These are phyloP conservation scores for Plutomurus gul DNA, from an alignment of 1,140 invertebrate genomes.

Conservation along the genomic window DNA sequence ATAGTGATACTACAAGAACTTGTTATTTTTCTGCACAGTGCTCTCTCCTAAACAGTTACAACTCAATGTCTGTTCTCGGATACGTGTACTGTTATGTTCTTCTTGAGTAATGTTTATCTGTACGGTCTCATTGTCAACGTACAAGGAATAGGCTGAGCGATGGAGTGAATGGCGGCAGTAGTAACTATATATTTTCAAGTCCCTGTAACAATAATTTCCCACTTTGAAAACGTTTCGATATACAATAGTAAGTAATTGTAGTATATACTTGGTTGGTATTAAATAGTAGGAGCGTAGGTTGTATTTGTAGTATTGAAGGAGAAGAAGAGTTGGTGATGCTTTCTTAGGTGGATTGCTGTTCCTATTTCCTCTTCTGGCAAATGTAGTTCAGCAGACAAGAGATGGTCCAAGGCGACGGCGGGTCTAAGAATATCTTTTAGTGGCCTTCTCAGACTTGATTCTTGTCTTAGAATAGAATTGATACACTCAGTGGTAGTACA, in stretches of 20 bases:
- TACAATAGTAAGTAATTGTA: no score
- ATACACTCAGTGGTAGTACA: neutral
- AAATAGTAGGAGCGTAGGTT: neutral
- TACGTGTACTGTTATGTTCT: no score
- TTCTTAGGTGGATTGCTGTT: neutral
- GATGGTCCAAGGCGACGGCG: conserved; percentile 23
- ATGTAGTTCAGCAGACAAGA: neutral
- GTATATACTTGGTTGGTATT: neutral
- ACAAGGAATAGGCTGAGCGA: neutral
- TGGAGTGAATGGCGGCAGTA: neutral
- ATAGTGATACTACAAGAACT: no score
- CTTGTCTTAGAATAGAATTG: conserved; percentile 24
- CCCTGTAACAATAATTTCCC: no score
- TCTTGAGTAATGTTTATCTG: no score
- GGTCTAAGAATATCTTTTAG: conserved; percentile 24
- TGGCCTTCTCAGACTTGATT: conserved; percentile 22
- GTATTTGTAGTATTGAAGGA: no score
- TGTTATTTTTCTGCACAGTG: no score
- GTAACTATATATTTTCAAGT: neutral
- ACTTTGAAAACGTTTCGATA: no score
- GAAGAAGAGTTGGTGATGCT: no score
- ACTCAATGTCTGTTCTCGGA: no score
- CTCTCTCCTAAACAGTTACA: no score
- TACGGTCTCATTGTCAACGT: no score
- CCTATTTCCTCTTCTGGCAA: neutral